Evolutionary conservation across 2,797 vertebrate genomes (phyloP), one percentile per base, ranked within the genome.

Genomic region (Falco concolor): DNA sequence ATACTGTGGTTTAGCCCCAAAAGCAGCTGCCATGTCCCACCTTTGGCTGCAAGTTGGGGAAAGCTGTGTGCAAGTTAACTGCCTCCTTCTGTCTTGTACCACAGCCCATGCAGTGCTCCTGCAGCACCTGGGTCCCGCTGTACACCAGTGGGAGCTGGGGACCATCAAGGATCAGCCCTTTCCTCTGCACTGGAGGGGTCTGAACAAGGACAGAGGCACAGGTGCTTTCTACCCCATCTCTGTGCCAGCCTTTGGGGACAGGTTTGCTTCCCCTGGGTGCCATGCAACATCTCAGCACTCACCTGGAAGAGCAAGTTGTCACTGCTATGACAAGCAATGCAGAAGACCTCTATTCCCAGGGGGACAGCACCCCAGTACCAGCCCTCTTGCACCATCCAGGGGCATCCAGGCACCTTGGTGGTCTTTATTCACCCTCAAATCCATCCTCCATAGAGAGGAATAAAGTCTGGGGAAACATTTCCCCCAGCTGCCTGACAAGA

Each of bases 71-170:
- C 5, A 34, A 32, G 4, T 11, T 59, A 27, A 38, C 40, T 38
- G 57, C n/a, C 27, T 42, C 47, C 18, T 88, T 3, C 34, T 9
- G 42, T 10, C 52, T 44, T 2, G 1, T 30, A 19, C 5, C 2
- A 0, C 47, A 68, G 40, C n/a, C 25, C 68, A 8, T 0, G 0
- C 0, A 1, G 19, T 12, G 38, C 47, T 70, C 20, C 36, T 7
- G 21, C 21, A 17, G 59, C 59, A 45, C 2, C 25, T 11, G 4
- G 4, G 60, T 40, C 7, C 42, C 7, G 30, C 13, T 38, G 49
- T 34, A 2, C 9, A 8, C 21, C 76, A 68, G 14, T 2, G 6
- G 67, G 47, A 59, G 49, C 44, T 90, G 53, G 36, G 36, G 3
- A 63, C 6, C 30, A 10, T 1, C 70, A 45, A 45, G 68, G 59